Evolutionary conservation across 2,888 invertebrate genomes (phyloP), one percentile per base, ranked within the genome.

Genomic region (Leptothorax acervorum): DNA sequence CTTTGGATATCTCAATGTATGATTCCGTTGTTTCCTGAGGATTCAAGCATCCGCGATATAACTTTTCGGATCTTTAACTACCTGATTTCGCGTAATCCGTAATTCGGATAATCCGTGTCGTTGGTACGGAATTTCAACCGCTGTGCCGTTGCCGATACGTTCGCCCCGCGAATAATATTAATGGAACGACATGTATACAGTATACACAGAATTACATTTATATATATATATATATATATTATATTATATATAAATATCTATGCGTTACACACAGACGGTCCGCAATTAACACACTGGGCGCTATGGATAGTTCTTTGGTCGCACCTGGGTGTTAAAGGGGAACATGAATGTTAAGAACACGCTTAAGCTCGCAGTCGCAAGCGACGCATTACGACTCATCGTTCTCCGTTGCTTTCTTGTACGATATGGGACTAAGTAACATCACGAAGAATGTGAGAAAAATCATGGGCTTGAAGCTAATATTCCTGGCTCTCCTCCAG

Each of bases 251-350:
- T 88, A 86, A 84, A 90, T 89, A 90, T 75, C 82, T 89, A 87
- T 79, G 70, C 28, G 12, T 83, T 86, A 87, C 15, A 23, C 23
- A 23, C 73, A 65, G 66, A 85, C 85, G 84, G 73, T 87, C 85
- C 75, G 83, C 74, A 73, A 62, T 71, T 68, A 60, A 31, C 66
- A 35, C 51, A 18, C 28, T 55, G n/a, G 78, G 78, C 79, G 85
- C 87, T 76, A 74, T 70, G 73, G 53, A 70, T 81, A 87, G 86
- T 91, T 92, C 93, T 92, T 92, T 92, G 92, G 92, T 88, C 92
- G 90, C 89, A 78, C 86, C 65, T 71, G 4, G 28, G 12, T 82
- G 74, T 82, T 51, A 15, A 45, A 39, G 45, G n/a, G 35, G 53
- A 62, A 57, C 39, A 79, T 31, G 15, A 68, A 79, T 23, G 70